These are phyloP conservation scores for Pollenia griseotomentosa DNA, from an alignment of 2,888 invertebrate species.

Conservation along the genomic window DNA sequence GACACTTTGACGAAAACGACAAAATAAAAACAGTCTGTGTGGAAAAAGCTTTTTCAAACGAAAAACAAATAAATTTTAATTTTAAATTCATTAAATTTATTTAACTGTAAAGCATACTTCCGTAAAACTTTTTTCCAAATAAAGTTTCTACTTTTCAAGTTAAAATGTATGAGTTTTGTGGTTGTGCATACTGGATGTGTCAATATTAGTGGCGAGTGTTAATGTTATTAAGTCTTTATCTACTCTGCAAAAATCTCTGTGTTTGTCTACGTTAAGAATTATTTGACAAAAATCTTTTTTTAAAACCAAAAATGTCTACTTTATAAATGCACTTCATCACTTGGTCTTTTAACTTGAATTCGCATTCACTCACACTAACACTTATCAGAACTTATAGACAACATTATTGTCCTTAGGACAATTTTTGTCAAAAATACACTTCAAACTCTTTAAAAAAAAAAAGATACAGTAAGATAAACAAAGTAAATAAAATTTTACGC, in stretches of 20 bases:
- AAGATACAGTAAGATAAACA: conserved; percentile 58
- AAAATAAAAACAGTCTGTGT: conserved; percentile 1
- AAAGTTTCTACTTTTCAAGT: conserved; percentile 21
- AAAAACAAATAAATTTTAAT: conserved; percentile 61
- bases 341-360: conserved; percentile 35
- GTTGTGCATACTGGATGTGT: conserved; percentile 16
- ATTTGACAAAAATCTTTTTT: conserved; percentile 64
- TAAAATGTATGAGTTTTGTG: background rate
- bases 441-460: conserved; percentile 43
- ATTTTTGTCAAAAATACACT: conserved; percentile 51
- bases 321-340: conserved; percentile 72
- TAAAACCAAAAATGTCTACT: conserved; percentile 71
- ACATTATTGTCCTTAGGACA: conserved; percentile 55
- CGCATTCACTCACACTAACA: background rate
- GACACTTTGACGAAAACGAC: conserved; percentile 21
- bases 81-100: conserved; percentile 70
- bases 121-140: conserved; percentile 48
- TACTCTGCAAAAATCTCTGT: conserved; percentile 35
- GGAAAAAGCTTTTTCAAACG: background rate
- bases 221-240: conserved; percentile 70
- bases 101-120: conserved; percentile 70
- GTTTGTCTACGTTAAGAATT: conserved; percentile 26
- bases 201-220: conserved; percentile 60
- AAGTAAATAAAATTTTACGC: conserved; percentile 66
- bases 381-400: background rate